Percentiles rank a stretch among this genome's conserved stretches.
phyloP scores from a whole-genome alignment of 2,797 vertebrate species.

The Masticophis lateralis region DNA sequence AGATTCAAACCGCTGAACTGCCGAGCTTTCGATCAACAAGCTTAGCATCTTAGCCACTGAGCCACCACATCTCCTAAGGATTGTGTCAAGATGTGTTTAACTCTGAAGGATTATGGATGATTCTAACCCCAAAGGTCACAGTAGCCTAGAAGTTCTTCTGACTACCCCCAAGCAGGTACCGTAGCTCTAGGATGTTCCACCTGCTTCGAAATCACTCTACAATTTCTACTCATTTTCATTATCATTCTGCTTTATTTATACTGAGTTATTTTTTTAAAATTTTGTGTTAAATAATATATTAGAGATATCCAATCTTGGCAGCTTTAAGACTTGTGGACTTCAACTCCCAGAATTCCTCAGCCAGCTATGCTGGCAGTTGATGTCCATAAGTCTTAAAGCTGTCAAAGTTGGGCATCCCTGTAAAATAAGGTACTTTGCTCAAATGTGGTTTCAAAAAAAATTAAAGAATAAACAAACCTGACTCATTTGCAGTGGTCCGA shows the following conservation, averaged over 20 bases:
- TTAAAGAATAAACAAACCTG: neutral
- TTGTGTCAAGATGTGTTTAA: neutral
- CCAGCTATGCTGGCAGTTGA: neutral
- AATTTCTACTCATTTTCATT: neutral
- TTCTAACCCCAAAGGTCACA: neutral
- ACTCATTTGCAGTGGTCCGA: neutral
- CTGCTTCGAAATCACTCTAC: neutral
- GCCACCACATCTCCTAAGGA: neutral
- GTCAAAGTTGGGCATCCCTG: neutral
- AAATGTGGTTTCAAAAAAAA: neutral
- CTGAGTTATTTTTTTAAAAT: neutral
- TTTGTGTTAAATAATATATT: neutral
- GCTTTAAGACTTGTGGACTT: neutral
- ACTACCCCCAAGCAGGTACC: neutral
- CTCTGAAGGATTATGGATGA: neutral
- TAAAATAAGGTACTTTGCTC: neutral
- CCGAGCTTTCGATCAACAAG: rapidly evolving
- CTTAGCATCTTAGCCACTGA: too few relatives aligned
- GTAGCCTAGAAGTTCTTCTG: neutral
- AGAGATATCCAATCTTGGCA: neutral
- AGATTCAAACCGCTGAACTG: too few relatives aligned
- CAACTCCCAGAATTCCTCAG: neutral
- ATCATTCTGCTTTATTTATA: neutral
- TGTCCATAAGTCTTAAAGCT: neutral
- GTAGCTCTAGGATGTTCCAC: neutral